A percentile compares a stretch with the other conserved stretches of the same genome.
Evolutionary conservation across 2,797 vertebrate genomes (phyloP).

Genomic region (Sciurus carolinensis): DNA sequence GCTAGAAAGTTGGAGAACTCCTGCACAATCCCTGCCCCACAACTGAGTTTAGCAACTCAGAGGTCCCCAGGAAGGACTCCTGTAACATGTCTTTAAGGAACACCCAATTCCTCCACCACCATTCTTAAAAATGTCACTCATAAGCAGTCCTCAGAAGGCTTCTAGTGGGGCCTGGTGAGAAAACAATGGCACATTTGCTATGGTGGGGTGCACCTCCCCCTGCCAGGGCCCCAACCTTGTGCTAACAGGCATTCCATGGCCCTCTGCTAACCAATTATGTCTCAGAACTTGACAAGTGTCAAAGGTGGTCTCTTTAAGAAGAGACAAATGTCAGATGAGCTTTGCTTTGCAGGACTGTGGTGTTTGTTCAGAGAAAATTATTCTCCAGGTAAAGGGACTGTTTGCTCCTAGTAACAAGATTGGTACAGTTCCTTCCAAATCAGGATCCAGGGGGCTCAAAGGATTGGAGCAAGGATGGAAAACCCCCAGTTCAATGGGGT

Average conservation of each 20-base stretch:
- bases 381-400: constrained; percentile 4
- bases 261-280: constrained; percentile 60
- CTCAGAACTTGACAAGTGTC: constrained; percentile 60
- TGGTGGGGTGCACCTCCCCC: not conserved
- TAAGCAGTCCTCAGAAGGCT: not conserved
- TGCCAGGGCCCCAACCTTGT: not conserved
- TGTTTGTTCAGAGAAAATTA: constrained; percentile 48
- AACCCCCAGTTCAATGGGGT: not conserved
- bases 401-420: constrained; percentile 27
- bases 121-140: not conserved
- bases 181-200: not conserved
- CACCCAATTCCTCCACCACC: not conserved
- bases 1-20: not conserved
- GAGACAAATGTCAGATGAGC: constrained; percentile 56
- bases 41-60: not conserved
- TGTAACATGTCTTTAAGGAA: not conserved
- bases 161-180: not conserved
- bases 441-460: not conserved
- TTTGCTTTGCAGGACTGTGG: not conserved
- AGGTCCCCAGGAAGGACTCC: not conserved
- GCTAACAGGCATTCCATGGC: not conserved
- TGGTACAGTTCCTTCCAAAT: not conserved
- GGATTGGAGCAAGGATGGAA: not conserved
- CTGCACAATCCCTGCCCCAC: not conserved
- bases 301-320: constrained; percentile 53